Percentiles rank a stretch among this genome's conserved stretches.
phyloP scores from a whole-genome alignment of 2,113 vertebrate genomes.

The Acanthisitta chloris region DNA sequence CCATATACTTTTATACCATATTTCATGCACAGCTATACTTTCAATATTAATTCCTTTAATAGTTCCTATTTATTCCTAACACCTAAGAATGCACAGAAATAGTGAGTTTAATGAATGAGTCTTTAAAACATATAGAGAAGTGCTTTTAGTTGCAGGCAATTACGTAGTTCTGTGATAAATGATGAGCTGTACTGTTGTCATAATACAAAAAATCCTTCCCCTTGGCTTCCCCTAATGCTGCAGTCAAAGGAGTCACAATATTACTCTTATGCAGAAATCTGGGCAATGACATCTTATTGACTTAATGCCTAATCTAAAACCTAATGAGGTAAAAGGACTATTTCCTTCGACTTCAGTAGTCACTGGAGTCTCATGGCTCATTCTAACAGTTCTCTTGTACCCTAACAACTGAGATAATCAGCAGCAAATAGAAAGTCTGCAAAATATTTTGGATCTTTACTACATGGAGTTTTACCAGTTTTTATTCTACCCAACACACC shows the following conservation, averaged over 20 bases:
- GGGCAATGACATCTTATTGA: not conserved
- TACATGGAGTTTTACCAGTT: not conserved
- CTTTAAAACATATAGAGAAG: not conserved
- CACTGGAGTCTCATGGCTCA: not conserved
- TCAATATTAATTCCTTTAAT: not conserved
- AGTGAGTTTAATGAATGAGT: not conserved
- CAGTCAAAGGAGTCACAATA: not conserved
- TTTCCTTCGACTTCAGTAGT: not conserved
- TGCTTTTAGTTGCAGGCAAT: not conserved
- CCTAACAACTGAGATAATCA: not conserved
- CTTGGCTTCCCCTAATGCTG: not conserved
- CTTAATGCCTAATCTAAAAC: constrained; percentile 42
- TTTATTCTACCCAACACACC: not conserved
- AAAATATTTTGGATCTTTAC: not conserved
- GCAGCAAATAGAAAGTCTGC: not conserved
- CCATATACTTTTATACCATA: not conserved
- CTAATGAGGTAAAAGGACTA: constrained; percentile 38
- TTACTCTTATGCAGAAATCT: not conserved
- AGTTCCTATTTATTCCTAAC: not conserved
- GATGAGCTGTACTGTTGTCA: not conserved
- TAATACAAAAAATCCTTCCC: not conserved
- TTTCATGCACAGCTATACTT: not conserved
- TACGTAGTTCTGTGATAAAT: not conserved
- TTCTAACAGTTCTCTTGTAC: not conserved
- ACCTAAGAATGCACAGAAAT: not conserved